Evolutionary conservation across 2,888 invertebrate genomes (phyloP).

Genomic region (Eristalis tenax): DNA sequence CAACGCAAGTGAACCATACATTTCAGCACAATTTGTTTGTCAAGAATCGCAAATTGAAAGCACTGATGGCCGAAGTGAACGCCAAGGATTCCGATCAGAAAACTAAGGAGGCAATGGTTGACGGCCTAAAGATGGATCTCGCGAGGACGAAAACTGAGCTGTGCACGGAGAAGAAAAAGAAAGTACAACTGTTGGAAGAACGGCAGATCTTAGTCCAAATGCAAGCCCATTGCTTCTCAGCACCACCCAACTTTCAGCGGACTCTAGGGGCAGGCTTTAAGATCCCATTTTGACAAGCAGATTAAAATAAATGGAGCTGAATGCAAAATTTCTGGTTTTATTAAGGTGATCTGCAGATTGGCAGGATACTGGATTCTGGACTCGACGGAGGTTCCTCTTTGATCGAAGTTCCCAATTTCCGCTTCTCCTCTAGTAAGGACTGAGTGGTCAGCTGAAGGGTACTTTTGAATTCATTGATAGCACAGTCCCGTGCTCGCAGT

Average conservation of each 20-base stretch:
- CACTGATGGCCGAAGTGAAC: constrained; percentile 78
- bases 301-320: not conserved
- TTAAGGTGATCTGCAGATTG: not conserved
- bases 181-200: constrained; percentile 78
- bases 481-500: constrained; percentile 76
- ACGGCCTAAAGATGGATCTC: constrained; percentile 77
- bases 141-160: constrained; percentile 77
- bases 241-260: constrained; percentile 77
- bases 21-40: constrained; percentile 76
- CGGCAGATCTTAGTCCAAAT: constrained; percentile 78
- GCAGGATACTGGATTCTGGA: not conserved
- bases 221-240: constrained; percentile 80
- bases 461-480: constrained; percentile 76
- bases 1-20: not conserved
- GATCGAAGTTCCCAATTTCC: constrained; percentile 11
- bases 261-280: constrained; percentile 79
- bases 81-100: constrained; percentile 78
- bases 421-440: constrained; percentile 52
- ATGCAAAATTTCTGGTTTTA: not conserved
- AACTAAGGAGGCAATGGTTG: constrained; percentile 75
- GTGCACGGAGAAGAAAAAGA: constrained; percentile 77
- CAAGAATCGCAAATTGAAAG: constrained; percentile 79
- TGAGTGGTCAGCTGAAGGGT: constrained; percentile 72
- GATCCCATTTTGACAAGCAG: constrained; percentile 65
- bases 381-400: not conserved